Evolutionary conservation across 2,113 vertebrate species (phyloP).

Genomic region (Tretioscincus oriximinensis): DNA sequence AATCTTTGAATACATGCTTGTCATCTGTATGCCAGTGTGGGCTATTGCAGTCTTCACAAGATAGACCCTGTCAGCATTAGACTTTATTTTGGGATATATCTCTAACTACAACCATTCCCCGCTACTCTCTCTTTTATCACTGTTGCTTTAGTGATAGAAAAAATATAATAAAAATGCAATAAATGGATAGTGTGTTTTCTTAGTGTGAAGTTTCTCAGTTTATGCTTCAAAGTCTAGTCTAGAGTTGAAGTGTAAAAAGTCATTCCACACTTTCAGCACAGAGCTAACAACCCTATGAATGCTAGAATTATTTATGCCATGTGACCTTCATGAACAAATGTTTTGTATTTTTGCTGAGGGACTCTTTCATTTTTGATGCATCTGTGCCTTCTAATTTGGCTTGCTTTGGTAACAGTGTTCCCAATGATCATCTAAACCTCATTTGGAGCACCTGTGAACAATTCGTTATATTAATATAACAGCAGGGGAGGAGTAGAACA

Average conservation of each 20-base stretch:
- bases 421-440: slow-evolving; percentile 83
- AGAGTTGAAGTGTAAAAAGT: not conserved
- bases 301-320: slow-evolving; percentile 68
- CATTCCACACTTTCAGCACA: not conserved
- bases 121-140: too few relatives aligned
- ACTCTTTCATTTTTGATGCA: slow-evolving; percentile 59
- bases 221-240: not conserved
- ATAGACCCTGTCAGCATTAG: too few relatives aligned
- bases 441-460: slow-evolving; percentile 87
- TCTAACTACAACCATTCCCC: not conserved
- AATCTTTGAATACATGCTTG: too few relatives aligned
- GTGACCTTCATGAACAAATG: slow-evolving; percentile 76
- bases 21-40: too few relatives aligned
- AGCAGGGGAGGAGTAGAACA: slow-evolving; percentile 76
- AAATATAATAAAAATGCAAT: not conserved
- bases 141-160: not conserved
- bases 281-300: slow-evolving; percentile 35
- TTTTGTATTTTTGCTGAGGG: slow-evolving; percentile 67
- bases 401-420: slow-evolving; percentile 77
- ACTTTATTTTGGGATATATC: too few relatives aligned
- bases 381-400: slow-evolving; percentile 81
- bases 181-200: not conserved
- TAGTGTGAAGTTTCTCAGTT: not conserved
- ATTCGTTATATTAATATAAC: slow-evolving; percentile 89
- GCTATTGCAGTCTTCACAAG: too few relatives aligned